phyloP scores from a whole-genome alignment of 2,888 invertebrate species.

The Noctua janthe region DNA sequence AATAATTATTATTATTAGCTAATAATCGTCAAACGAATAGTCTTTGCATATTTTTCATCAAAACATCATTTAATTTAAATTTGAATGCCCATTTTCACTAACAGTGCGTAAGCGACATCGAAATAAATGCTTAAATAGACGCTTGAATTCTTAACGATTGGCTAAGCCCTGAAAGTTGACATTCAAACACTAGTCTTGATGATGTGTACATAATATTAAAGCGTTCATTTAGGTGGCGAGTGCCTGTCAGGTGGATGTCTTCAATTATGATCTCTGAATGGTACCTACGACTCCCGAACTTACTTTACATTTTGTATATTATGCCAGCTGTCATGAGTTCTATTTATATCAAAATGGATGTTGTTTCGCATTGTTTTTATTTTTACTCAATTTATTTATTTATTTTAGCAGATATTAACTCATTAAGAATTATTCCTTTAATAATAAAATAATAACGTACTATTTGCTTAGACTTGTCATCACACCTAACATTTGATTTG shows the following conservation, averaged over 20 bases:
- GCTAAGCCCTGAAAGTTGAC: neutral
- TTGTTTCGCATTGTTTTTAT: neutral
- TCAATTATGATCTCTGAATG: neutral
- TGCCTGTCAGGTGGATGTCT: neutral
- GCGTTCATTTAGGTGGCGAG: neutral
- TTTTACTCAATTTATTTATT: neutral
- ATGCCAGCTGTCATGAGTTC: neutral
- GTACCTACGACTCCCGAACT: neutral
- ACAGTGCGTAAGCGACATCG: neutral
- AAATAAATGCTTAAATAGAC: neutral
- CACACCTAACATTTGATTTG: neutral
- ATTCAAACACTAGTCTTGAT: neutral
- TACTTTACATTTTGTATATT: neutral
- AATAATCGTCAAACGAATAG: neutral
- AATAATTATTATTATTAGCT: neutral
- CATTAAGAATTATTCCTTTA: neutral
- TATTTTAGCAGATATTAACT: neutral
- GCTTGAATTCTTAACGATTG: neutral
- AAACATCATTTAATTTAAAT: neutral
- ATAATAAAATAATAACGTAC: neutral
- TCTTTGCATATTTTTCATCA: neutral
- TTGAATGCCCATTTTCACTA: neutral
- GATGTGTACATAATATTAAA: neutral
- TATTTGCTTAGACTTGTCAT: neutral
- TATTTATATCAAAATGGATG: neutral